A percentile compares a stretch with the other conserved stretches of the same genome.
Evolutionary conservation across 2,888 invertebrate species (phyloP).

Genomic region (Drosophila borealis): DNA sequence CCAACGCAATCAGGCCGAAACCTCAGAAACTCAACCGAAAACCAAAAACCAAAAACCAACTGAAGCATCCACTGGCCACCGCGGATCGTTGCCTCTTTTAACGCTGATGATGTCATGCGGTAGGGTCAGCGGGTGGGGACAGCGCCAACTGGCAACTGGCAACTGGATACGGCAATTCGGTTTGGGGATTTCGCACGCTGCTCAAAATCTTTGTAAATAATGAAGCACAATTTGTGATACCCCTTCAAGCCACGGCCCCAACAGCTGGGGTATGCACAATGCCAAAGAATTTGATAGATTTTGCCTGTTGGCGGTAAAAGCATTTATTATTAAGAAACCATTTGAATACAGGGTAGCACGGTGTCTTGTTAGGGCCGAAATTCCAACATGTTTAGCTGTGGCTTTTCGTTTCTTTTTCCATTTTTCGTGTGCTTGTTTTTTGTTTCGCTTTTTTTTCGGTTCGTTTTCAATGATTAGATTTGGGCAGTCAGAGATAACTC

Average conservation of each 20-base stretch:
- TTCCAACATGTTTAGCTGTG: constrained; percentile 32
- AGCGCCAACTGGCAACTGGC: constrained; percentile 35
- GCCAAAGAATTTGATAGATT: not conserved
- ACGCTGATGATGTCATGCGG: constrained; percentile 69
- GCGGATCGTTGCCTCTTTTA: constrained; percentile 54
- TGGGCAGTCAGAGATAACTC: constrained; percentile 32
- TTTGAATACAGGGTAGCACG: constrained; percentile 8
- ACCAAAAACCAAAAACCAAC: constrained; percentile 31
- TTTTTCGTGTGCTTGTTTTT: constrained; percentile 9
- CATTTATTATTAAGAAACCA: too few species aligned
- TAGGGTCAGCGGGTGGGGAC: constrained; percentile 6
- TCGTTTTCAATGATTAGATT: constrained; percentile 54
- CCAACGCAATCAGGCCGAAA: constrained; percentile 51
- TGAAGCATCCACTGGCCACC: constrained; percentile 60
- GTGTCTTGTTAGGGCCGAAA: not conserved
- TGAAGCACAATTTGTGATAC: constrained; percentile 34
- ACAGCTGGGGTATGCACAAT: not conserved
- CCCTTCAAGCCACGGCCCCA: not conserved
- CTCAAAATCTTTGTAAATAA: constrained; percentile 55
- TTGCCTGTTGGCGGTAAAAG: not conserved
- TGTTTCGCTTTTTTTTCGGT: constrained; percentile 9
- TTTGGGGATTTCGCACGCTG: constrained; percentile 67
- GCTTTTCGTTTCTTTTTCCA: constrained; percentile 27
- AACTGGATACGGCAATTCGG: constrained; percentile 52
- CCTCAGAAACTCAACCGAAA: constrained; percentile 50